These are phyloP conservation scores for Hartigia nigra DNA, from an alignment of 2,888 invertebrate genomes.

Conservation along the genomic window DNA sequence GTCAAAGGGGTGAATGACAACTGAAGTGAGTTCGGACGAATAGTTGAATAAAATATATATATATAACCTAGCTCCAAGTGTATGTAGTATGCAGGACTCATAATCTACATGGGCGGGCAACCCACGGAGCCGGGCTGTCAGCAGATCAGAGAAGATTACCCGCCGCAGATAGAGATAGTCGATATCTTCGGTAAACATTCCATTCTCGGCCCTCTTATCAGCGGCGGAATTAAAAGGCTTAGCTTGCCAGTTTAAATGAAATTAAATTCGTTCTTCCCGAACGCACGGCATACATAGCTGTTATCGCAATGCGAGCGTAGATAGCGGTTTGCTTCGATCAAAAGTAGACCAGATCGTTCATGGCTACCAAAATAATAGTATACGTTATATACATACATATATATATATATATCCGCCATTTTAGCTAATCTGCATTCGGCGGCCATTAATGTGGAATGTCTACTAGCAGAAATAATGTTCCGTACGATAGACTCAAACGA, in stretches of 20 bases:
- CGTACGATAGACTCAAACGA: background rate
- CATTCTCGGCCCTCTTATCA: constrained; percentile 36
- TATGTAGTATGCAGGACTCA: constrained; percentile 5
- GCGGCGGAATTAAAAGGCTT: constrained; percentile 37
- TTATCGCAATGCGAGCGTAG: constrained; percentile 24
- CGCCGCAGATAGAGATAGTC: constrained; percentile 27
- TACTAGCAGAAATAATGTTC: background rate
- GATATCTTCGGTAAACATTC: constrained; percentile 42
- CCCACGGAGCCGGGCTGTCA: constrained; percentile 26
- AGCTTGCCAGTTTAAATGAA: constrained; percentile 28
- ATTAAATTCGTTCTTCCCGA: constrained; percentile 28
- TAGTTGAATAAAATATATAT: background rate
- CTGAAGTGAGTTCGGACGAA: background rate
- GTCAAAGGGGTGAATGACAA: background rate
- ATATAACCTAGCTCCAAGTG: background rate
- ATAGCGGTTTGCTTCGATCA: constrained; percentile 1
- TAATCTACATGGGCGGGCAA: constrained; percentile 18
- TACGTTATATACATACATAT: background rate
- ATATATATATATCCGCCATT: background rate
- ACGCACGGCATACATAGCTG: constrained; percentile 23
- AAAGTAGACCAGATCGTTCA: background rate
- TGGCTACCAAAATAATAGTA: background rate
- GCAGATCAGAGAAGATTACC: constrained; percentile 34
- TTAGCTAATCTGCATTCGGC: background rate
- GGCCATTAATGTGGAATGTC: background rate